A percentile compares a stretch with the other conserved stretches of the same genome.
phyloP scores from a whole-genome alignment of 1,140 invertebrate genomes.

The Macrotrachela quadricornifera region DNA sequence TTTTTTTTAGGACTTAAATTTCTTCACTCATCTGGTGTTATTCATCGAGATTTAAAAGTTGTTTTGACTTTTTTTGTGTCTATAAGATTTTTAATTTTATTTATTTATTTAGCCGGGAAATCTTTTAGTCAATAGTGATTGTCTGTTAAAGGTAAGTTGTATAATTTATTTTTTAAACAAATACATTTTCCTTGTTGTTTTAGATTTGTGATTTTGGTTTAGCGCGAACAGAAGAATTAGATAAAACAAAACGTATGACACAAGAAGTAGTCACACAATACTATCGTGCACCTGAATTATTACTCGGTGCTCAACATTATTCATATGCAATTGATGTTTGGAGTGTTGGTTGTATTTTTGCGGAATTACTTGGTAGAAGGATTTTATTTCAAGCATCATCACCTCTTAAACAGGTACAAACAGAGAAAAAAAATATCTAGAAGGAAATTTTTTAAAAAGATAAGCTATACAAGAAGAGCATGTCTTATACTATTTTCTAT shows the following conservation, averaged over 20 bases:
- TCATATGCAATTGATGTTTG: conserved; percentile 77
- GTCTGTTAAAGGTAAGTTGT: conserved; percentile 53
- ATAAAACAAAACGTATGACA: conserved; percentile 60
- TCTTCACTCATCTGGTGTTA: conserved; percentile 81
- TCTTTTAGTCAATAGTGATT: conserved; percentile 90
- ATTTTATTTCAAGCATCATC: conserved; percentile 73
- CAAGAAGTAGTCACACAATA: conserved; percentile 75
- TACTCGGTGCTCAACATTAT: conserved; percentile 34
- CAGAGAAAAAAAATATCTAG: neutral
- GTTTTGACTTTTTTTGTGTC: neutral
- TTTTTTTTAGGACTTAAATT: conserved; percentile 52
- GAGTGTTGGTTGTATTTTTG: conserved; percentile 98
- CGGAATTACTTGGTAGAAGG: conserved; percentile 70
- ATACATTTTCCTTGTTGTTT: conserved; percentile 34
- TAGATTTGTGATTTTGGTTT: conserved; percentile 98
- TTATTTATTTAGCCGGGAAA: conserved; percentile 41
- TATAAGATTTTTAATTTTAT: neutral
- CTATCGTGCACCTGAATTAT: conserved; percentile 47
- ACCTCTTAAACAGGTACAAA: conserved; percentile 6
- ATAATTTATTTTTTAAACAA: neutral
- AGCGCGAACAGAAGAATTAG: conserved; percentile 76
- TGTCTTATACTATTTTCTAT: neutral
- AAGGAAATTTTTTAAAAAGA: no score
- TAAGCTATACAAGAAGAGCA: no score
- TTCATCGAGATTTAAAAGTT: conserved; percentile 95